A percentile compares a stretch with the other conserved stretches of the same genome.
Evolutionary conservation across 2,113 vertebrate species (phyloP).

Genomic region (Cephalopholis sonnerati): DNA sequence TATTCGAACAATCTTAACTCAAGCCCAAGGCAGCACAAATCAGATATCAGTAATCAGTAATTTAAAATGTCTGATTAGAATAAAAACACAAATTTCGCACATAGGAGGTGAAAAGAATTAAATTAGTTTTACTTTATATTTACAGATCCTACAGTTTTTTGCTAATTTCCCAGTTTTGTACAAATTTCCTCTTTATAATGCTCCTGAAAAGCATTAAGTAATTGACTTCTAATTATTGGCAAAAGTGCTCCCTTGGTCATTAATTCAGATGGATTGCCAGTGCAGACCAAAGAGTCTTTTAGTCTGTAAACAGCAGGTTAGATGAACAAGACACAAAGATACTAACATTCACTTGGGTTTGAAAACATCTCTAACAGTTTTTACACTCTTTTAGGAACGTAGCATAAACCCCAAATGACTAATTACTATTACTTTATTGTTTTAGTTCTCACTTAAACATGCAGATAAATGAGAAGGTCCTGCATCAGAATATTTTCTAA

Average conservation of each 20-base stretch:
- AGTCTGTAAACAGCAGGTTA: neutral
- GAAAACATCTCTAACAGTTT: no score
- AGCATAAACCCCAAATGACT: neutral
- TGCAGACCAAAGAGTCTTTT: neutral
- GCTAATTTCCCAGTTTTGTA: neutral
- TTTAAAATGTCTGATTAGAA: no score
- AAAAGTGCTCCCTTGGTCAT: neutral
- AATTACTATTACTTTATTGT: neutral
- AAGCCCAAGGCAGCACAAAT: neutral
- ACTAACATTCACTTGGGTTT: neutral
- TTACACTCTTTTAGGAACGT: neutral
- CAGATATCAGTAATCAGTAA: neutral
- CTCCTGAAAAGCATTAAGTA: neutral
- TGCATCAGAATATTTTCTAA: neutral
- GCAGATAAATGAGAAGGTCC: neutral
- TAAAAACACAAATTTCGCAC: no score
- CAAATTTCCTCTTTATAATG: no score
- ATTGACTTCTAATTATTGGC: neutral
- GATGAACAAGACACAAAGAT: neutral
- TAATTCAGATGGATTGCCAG: neutral
- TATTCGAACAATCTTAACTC: neutral
- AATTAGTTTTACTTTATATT: neutral
- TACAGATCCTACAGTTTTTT: neutral
- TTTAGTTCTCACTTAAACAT: neutral
- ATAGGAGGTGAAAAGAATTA: no score